phyloP scores from a whole-genome alignment of 2,888 invertebrate species.

The Cartodere bifasciata region DNA sequence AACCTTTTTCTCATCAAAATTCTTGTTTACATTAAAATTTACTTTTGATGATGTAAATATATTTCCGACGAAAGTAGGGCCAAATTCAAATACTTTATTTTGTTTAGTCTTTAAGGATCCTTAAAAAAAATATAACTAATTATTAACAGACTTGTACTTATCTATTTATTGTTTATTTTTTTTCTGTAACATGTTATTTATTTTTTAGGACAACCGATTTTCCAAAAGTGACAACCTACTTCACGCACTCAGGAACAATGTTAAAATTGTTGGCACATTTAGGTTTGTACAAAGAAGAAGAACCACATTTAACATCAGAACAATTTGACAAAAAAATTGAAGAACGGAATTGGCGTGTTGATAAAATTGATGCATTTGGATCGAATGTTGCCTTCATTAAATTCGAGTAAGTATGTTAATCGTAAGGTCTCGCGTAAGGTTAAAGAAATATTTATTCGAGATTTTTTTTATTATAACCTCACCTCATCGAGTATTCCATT shows the following conservation, averaged over 20 bases:
- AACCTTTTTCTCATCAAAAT: neutral
- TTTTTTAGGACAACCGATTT: slow-evolving; percentile 21
- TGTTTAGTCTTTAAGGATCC: too few relatives aligned
- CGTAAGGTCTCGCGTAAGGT: neutral
- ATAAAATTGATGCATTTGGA: slow-evolving; percentile 64
- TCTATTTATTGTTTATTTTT: too few relatives aligned
- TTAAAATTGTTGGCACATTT: slow-evolving; percentile 62
- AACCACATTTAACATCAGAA: slow-evolving; percentile 45
- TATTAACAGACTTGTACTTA: too few relatives aligned
- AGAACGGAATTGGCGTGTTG: slow-evolving; percentile 44
- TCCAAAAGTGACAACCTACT: slow-evolving; percentile 46
- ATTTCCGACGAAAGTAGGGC: too few relatives aligned
- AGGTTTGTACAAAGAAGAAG: slow-evolving; percentile 55
- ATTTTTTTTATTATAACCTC: too few relatives aligned
- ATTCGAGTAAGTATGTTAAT: slow-evolving; percentile 23
- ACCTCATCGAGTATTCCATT: too few relatives aligned
- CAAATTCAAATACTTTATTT: too few relatives aligned
- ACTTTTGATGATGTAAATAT: too few relatives aligned
- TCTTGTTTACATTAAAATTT: slow-evolving; percentile 4
- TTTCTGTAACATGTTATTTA: slow-evolving; percentile 3
- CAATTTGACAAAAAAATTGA: slow-evolving; percentile 29
- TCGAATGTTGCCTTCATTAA: slow-evolving; percentile 67
- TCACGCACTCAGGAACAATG: slow-evolving; percentile 73
- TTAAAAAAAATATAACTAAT: too few relatives aligned
- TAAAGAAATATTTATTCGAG: too few relatives aligned